Evolutionary conservation across 2,888 invertebrate species (phyloP), one percentile per base, ranked within the genome.

Genomic region (Daptonema setosum): DNA sequence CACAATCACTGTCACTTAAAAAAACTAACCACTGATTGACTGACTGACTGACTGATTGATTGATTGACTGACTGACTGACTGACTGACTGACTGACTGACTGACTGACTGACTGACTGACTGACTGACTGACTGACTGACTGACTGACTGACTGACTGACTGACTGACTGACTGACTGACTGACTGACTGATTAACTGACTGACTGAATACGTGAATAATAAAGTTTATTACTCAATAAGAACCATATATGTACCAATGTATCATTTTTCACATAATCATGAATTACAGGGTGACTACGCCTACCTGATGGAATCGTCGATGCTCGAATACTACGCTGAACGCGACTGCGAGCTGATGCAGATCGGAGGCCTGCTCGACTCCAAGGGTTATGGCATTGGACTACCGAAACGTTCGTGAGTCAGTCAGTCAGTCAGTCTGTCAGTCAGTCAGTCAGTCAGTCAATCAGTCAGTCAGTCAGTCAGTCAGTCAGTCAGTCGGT

Each of bases 301-400:
- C 17, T 76, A 71, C 62, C 63, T 75, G 22, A 72, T 75, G 72
- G 75, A 75, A 62, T 74, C 74, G 1, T 72, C 73, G 2, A 71
- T 72, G 65, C 69, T 74, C 24, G 74, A 75, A 58, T 75, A 75
- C 64, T 68, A 68, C 43, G 66, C 72, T 24, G 72, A 75, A 61
- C 62, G 74, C n/a, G 69, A 75, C 61, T 75, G 75, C 60, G 71
- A 73, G 20, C 66, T 74, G 53, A 72, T 71, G 65, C 72, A 73
- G 62, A 70, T 75, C 43, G 74, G 74, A 28, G 73, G 74, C 1
- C 65, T 73, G 22, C 65, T 76, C 2, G 74, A 73, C 61, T 68
- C 68, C 58, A 73, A 74, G 61, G 70, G 71, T 17, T 60, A 60
- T 53, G 60, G 60, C 14, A 60, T 60, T 28, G 60, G 58, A 20